A percentile compares a stretch with the other conserved stretches of the same genome.
phyloP scores from a whole-genome alignment of 2,888 invertebrate genomes.

The Perdita meconis region DNA sequence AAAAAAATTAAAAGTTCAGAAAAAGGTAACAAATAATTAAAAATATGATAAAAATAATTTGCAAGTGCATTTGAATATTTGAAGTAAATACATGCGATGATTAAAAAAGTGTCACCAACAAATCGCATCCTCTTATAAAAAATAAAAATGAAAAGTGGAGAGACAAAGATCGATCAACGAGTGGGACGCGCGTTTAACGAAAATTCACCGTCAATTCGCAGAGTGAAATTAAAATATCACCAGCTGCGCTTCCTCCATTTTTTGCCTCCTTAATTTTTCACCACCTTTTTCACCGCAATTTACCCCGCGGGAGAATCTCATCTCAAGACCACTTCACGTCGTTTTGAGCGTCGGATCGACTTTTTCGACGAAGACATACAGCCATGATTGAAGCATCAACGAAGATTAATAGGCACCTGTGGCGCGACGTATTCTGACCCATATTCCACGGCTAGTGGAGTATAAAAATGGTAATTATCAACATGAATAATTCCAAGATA shows the following conservation, averaged over 20 bases:
- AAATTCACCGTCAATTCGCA: conserved; percentile 23
- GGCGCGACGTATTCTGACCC: not conserved
- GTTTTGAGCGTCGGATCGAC: conserved; percentile 1
- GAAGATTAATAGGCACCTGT: conserved; percentile 29
- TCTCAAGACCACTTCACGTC: conserved; percentile 19
- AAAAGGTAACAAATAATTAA: no score
- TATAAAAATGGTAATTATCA: conserved; percentile 51
- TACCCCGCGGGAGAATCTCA: conserved; percentile 6
- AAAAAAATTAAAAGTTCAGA: no score
- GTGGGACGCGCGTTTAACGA: not conserved
- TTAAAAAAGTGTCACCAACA: no score
- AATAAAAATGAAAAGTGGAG: no score
- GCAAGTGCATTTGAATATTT: no score
- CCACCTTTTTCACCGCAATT: conserved; percentile 7
- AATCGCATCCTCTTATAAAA: no score
- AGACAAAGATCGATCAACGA: no score
- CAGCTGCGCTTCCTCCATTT: not conserved
- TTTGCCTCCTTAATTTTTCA: not conserved
- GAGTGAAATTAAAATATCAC: conserved; percentile 23
- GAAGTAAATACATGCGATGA: no score
- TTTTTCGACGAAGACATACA: conserved; percentile 4
- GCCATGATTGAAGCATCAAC: conserved; percentile 23
- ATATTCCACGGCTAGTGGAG: not conserved
- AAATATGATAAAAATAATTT: no score
- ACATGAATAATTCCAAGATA: conserved; percentile 33